Conservation (phyloP, 2,113 vertebrate genomes). For the Dendropsophus ebraccatus region DNA sequence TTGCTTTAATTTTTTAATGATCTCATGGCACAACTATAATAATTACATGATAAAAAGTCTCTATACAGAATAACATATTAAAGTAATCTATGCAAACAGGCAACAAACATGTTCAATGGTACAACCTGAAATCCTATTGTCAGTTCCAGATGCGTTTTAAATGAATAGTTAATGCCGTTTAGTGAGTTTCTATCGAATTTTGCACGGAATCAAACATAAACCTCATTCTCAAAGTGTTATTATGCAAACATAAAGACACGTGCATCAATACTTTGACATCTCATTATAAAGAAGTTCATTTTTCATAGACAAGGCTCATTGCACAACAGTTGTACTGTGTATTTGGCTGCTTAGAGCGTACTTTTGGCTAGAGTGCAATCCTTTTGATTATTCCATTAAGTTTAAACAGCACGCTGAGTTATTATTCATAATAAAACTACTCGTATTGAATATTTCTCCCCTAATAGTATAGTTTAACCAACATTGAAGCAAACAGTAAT, state of each 20-base stretch:
- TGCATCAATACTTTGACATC: conserved; percentile 42
- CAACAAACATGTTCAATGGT: neutral
- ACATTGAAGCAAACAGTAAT: conserved; percentile 24
- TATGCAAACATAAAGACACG: conserved; percentile 44
- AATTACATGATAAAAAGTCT: neutral
- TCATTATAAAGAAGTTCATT: conserved; percentile 40
- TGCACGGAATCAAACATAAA: conserved; percentile 8
- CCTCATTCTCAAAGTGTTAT: conserved; percentile 21
- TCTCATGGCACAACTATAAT: neutral
- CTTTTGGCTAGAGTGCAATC: conserved; percentile 25
- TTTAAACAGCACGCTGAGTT: conserved; percentile 9
- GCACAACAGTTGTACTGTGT: conserved; percentile 33
- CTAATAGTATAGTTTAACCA: conserved; percentile 17
- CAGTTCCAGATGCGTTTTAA: neutral
- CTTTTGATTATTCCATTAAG: conserved; percentile 43
- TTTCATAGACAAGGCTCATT: conserved; percentile 50
- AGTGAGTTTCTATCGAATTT: conserved; percentile 14
- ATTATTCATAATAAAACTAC: conserved; percentile 32
- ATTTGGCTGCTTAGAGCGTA: conserved; percentile 19
- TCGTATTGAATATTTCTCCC: conserved; percentile 36
- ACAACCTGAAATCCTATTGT: neutral
- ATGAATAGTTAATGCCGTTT: neutral
- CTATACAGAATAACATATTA: neutral
- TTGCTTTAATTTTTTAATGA: neutral
- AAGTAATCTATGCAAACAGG: neutral